Conservation (phyloP, 2,113 vertebrate genomes). For the Gallinago jamesoni region DNA sequence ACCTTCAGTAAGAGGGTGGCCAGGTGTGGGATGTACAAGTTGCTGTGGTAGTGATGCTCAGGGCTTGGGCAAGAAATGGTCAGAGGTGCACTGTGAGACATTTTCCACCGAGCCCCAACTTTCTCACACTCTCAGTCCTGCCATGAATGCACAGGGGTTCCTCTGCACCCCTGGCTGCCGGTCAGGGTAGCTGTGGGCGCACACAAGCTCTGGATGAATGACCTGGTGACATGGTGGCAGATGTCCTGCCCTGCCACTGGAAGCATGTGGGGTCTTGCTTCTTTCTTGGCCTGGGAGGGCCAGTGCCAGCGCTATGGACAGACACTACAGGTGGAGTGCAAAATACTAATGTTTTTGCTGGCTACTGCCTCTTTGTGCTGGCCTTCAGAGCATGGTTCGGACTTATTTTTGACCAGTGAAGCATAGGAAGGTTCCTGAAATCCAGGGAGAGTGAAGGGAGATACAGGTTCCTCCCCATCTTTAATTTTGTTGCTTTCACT, state of each 20-base stretch:
- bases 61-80: background rate
- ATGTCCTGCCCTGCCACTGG: background rate
- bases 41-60: background rate
- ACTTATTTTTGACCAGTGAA: background rate
- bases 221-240: background rate
- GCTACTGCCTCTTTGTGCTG: background rate
- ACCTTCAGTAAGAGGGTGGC: background rate
- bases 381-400: background rate
- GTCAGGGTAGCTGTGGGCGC: accelerated
- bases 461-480: background rate
- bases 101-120: background rate
- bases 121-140: accelerated
- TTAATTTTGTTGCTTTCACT: background rate
- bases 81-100: background rate
- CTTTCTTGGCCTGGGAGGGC: background rate
- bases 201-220: accelerated
- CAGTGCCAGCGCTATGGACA: accelerated
- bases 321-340: background rate
- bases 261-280: background rate
- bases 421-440: background rate
- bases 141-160: background rate
- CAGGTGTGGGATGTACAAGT: accelerated
- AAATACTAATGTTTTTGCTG: background rate
- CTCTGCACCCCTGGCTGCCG: background rate
- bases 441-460: background rate